phyloP scores from a whole-genome alignment of 2,113 vertebrate genomes.

The Microcebus tavaratra region DNA sequence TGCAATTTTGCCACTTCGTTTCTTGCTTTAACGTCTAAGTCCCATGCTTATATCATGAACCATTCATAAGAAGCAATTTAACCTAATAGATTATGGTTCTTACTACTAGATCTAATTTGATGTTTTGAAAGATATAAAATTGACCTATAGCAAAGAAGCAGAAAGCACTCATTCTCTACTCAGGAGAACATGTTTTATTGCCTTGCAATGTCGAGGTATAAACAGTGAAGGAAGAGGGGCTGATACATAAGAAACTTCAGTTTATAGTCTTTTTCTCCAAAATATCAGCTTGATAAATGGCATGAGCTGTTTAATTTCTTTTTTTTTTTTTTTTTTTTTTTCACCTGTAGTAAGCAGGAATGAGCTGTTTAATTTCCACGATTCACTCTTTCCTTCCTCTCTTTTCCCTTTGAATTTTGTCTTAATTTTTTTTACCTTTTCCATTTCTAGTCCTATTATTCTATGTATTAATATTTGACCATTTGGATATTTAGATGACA shows the following conservation, averaged over 20 bases:
- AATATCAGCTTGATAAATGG: not conserved
- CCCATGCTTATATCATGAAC: not conserved
- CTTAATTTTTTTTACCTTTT: not conserved
- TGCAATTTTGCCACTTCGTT: not conserved
- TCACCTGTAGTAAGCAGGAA: too few species aligned
- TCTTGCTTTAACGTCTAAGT: slow-evolving; percentile 5
- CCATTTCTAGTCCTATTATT: not conserved
- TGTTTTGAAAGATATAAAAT: not conserved
- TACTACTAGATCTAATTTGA: not conserved
- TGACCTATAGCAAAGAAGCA: not conserved
- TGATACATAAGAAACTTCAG: not conserved
- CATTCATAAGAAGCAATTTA: not conserved
- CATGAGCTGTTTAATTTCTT: not conserved
- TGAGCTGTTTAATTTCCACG: not conserved
- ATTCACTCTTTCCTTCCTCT: not conserved
- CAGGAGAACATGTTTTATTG: not conserved
- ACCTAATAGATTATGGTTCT: not conserved
- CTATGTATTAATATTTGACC: not conserved
- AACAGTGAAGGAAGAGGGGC: not conserved
- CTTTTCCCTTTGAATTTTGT: not conserved
- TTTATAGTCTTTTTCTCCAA: not conserved
- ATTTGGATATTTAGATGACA: not conserved
- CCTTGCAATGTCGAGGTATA: not conserved
- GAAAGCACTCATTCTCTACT: not conserved
- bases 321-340: too few species aligned